Conservation (phyloP, 2,113 vertebrate species). For the Oreochromis aureus region DNA sequence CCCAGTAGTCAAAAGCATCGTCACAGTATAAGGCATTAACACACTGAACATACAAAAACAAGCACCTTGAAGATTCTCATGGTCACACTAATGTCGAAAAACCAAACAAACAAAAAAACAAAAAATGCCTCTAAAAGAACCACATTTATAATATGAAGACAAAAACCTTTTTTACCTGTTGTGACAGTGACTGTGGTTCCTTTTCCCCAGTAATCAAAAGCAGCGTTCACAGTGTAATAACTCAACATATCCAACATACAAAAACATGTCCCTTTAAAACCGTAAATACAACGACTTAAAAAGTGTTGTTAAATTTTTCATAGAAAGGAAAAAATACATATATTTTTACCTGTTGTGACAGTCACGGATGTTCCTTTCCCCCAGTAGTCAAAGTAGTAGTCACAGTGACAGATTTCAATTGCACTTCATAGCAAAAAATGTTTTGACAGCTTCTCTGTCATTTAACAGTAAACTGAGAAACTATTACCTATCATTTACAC, state of each 20-base stretch:
- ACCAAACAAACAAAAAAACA: fast-evolving
- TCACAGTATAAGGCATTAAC: not conserved
- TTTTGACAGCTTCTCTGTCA: not conserved
- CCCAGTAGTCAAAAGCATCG: constrained; percentile 40
- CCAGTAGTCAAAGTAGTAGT: constrained; percentile 36
- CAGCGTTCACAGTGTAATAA: constrained; percentile 18
- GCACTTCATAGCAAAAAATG: not conserved
- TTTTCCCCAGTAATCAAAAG: constrained; percentile 55
- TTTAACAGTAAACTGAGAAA: not conserved
- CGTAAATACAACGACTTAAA: not conserved
- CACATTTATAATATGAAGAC: not conserved
- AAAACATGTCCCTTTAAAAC: not conserved
- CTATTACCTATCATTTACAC: not conserved
- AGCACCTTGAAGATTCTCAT: not conserved
- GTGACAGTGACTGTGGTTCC: constrained; percentile 48
- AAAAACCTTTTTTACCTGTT: not conserved
- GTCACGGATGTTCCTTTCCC: not conserved
- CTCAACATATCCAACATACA: not conserved
- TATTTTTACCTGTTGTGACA: not conserved
- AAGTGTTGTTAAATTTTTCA: not conserved
- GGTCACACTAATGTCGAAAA: not conserved
- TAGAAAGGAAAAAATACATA: not conserved
- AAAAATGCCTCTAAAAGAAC: not conserved
- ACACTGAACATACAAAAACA: not conserved
- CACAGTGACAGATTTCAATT: constrained; percentile 26